Base-by-base conservation (phyloP, 2,888 invertebrate genomes). In the Parascotia fuliginaria region DNA sequence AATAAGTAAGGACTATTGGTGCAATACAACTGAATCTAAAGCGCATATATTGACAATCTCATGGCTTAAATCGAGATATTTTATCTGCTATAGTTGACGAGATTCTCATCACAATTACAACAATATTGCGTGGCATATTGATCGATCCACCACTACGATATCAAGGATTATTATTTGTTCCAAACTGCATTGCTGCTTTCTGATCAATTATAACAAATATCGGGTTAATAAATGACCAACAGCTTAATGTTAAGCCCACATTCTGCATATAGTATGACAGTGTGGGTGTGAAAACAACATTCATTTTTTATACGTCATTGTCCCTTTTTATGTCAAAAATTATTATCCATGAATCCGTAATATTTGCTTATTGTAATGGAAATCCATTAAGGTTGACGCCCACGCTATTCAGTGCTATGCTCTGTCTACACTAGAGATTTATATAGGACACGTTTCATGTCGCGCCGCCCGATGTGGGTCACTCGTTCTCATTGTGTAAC, bases 371-470 rank as follows among this genome's bases (percentile, higher is more conserved):
- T 65, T 65, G 69, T 81, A 81, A 81, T 82, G 80, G 79, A 79
- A 81, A 81, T 77, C 83, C 81, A 83, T 82, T 83, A 79, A 73
- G 67, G 57, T 65, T 60, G 62, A 66, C 75, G 70, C 79, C 75
- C 70, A 79, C 78, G 71, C 50, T 48, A 14, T 13, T 9, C 36
- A 45, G 39, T 33, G 40, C 50, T 47, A 55, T 59, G 42, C 24
- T 29, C 40, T 42, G 50, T 57, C 62, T 58, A 57, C 53, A 43
- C 37, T 43, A 15, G 32, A 54, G 50, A 66, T 58, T 65, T 59
- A 66, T 66, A 65, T 67, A 65, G 67, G 51, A 39, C 67, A 54
- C 48, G 43, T 19, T 41, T 51, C 48, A 55, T 29, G 43, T 42
- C 15, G 36, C 14, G 44, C 38, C 50, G 50, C 44, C 47, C 36